phyloP scores from a whole-genome alignment of 2,113 vertebrate genomes.

The Laticauda colubrina region DNA sequence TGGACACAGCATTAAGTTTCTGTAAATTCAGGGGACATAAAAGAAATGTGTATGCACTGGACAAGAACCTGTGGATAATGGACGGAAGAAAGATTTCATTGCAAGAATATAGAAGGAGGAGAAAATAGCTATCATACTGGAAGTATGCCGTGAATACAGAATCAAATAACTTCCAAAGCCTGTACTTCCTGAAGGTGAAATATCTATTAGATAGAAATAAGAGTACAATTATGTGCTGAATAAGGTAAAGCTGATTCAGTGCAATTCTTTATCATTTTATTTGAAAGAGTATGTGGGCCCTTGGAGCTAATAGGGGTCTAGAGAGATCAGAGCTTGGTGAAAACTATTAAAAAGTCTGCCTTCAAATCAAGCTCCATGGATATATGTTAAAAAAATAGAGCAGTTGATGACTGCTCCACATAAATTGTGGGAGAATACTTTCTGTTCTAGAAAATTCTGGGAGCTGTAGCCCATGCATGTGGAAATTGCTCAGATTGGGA shows the following conservation, averaged over 20 bases:
- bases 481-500: not conserved
- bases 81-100: not conserved
- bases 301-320: not conserved
- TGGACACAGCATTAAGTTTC: not conserved
- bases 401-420: not conserved
- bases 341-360: not conserved
- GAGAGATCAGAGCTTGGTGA: not conserved
- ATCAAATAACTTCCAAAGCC: not conserved
- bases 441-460: not conserved
- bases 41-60: not conserved
- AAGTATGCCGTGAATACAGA: not conserved
- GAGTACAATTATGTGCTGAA: not conserved
- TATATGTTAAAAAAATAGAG: not conserved
- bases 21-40: not conserved
- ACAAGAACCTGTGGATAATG: not conserved
- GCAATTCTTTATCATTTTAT: not conserved
- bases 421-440: not conserved
- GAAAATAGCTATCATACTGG: not conserved
- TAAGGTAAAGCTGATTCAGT: not conserved
- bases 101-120: not conserved
- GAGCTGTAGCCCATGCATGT: not conserved
- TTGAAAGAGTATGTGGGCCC: not conserved
- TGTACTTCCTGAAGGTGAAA: slow-evolving; percentile 19
- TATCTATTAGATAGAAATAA: slow-evolving; percentile 15
- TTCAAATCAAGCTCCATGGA: not conserved